A percentile compares a stretch with the other conserved stretches of the same genome.
Conservation (phyloP, 2,113 vertebrate species). For the Acrocephalus kingi region DNA sequence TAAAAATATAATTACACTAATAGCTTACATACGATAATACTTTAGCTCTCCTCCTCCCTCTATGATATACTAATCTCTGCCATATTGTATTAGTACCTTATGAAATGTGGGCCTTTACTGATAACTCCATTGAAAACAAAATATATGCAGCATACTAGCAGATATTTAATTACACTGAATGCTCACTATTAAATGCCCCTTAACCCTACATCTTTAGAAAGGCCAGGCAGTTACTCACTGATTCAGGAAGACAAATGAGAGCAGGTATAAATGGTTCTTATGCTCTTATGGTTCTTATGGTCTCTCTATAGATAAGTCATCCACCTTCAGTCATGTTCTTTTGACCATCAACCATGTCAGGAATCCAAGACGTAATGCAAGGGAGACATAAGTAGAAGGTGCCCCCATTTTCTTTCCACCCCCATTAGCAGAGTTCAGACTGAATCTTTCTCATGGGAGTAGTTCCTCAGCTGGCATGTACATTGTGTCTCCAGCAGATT, state of each 20-base stretch:
- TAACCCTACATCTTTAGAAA: background rate
- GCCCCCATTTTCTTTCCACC: background rate
- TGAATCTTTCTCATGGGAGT: background rate
- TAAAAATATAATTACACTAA: slow-evolving; percentile 63
- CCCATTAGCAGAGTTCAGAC: background rate
- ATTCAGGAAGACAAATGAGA: background rate
- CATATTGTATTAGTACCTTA: background rate
- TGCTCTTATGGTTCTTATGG: background rate
- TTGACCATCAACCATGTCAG: background rate
- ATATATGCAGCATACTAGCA: background rate
- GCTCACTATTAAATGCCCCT: background rate
- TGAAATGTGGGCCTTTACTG: background rate
- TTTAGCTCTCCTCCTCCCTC: slow-evolving; percentile 33
- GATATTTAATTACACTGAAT: background rate
- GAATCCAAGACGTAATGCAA: background rate
- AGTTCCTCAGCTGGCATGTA: background rate
- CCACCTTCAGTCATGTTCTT: background rate
- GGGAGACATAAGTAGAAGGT: background rate
- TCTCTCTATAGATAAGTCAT: background rate
- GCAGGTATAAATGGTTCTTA: background rate
- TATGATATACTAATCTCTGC: slow-evolving; percentile 25
- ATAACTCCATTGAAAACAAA: slow-evolving; percentile 5
- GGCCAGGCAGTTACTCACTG: background rate
- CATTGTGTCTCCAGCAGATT: background rate
- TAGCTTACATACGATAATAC: slow-evolving; percentile 43